Percentiles rank a stretch among this genome's conserved stretches.
These are phyloP conservation scores for Phragmatobia fuliginosa DNA, from an alignment of 2,888 invertebrate genomes.

Conservation along the genomic window DNA sequence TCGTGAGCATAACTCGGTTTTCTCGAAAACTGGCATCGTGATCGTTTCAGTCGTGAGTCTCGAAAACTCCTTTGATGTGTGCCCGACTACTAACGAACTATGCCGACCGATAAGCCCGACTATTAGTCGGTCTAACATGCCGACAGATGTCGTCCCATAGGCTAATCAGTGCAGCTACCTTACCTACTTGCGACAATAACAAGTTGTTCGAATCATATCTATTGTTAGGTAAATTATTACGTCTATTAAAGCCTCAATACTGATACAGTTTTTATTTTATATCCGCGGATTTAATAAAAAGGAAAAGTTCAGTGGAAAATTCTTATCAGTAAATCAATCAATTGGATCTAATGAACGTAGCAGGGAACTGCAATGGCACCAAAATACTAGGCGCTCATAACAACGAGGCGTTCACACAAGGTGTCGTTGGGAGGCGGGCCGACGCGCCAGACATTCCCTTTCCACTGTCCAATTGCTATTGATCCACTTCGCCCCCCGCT, in stretches of 20 bases:
- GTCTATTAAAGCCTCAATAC: neutral
- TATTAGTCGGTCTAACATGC: constrained; percentile 64
- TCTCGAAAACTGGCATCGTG: constrained; percentile 77
- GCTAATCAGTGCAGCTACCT: constrained; percentile 63
- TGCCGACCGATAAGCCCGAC: constrained; percentile 64
- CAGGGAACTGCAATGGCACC: constrained; percentile 67
- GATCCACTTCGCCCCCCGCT: constrained; percentile 72
- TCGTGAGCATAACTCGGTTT: constrained; percentile 78
- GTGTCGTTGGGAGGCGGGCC: constrained; percentile 80
- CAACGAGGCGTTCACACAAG: constrained; percentile 79
- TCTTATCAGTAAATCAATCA: constrained; percentile 44
- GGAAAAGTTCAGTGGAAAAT: constrained; percentile 8
- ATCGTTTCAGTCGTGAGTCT: constrained; percentile 77
- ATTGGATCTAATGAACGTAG: constrained; percentile 47
- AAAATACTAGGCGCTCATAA: constrained; percentile 80
- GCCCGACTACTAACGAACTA: constrained; percentile 77
- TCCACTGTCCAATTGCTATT: constrained; percentile 76
- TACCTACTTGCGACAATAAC: constrained; percentile 52
- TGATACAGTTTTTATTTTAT: neutral
- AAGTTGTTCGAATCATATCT: constrained; percentile 46
- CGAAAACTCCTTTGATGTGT: constrained; percentile 74
- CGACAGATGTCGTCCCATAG: constrained; percentile 59
- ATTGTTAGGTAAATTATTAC: neutral
- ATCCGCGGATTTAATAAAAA: neutral
- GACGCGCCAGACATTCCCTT: constrained; percentile 80